Percentiles rank a stretch among this genome's conserved stretches.
phyloP scores from a whole-genome alignment of 1,140 invertebrate species.

The Neodiprion fabricii region DNA sequence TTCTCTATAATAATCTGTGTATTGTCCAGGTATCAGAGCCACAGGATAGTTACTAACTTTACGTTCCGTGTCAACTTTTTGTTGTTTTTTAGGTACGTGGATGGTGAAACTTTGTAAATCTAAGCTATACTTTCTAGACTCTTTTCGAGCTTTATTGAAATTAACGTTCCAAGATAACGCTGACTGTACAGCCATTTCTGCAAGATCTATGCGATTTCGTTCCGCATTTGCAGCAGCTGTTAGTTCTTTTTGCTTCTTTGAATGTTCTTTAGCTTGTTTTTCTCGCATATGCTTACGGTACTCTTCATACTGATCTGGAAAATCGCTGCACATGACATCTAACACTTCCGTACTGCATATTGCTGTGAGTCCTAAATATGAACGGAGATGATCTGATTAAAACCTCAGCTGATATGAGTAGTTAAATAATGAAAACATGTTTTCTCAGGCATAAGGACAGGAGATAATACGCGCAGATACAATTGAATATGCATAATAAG shows the following conservation, averaged over 20 bases:
- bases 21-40: conserved; percentile 91
- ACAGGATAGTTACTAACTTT: conserved; percentile 85
- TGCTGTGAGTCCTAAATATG: conserved; percentile 80
- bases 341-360: conserved; percentile 89
- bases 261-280: conserved; percentile 76
- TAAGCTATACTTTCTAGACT: conserved; percentile 72
- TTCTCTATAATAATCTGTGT: conserved; percentile 81
- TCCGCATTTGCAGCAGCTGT: conserved; percentile 62
- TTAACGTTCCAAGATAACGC: conserved; percentile 88
- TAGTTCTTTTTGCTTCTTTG: conserved; percentile 71
- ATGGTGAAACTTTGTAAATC: conserved; percentile 81
- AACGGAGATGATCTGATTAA: conserved; percentile 8
- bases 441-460: no score
- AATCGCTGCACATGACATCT: conserved; percentile 94
- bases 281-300: conserved; percentile 84
- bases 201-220: conserved; percentile 72
- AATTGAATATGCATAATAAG: neutral
- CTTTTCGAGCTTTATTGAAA: conserved; percentile 78
- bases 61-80: conserved; percentile 59
- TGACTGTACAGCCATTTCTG: conserved; percentile 86
- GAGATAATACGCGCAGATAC: conserved; percentile 5
- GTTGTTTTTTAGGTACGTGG: conserved; percentile 69
- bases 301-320: conserved; percentile 94
- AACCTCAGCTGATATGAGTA: no score
- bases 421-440: no score